Conservation (phyloP, 2,797 vertebrate genomes). For the Arnoldichthys spilopterus region DNA sequence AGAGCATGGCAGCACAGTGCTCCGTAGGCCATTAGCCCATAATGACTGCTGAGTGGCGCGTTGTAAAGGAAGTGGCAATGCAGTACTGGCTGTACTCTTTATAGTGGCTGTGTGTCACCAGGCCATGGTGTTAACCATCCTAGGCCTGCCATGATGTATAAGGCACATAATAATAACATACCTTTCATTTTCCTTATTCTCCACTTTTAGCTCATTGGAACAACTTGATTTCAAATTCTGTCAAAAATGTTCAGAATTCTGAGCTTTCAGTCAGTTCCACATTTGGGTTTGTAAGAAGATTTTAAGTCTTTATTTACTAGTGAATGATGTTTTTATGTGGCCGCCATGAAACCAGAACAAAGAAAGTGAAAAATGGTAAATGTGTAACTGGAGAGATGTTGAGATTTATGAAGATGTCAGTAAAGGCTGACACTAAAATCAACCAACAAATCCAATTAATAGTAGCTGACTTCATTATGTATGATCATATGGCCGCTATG, state of each 20-base stretch:
- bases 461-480: too few relatives aligned
- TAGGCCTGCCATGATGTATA: neutral
- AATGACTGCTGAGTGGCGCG: conserved; percentile 36
- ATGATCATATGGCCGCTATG: too few relatives aligned
- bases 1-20: conserved; percentile 52
- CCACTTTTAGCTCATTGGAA: neutral
- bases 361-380: too few relatives aligned
- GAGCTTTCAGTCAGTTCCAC: neutral
- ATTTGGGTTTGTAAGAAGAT: neutral
- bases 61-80: conserved; percentile 25
- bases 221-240: neutral
- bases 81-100: conserved; percentile 22
- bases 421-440: too few relatives aligned
- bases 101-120: conserved; percentile 34
- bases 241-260: neutral
- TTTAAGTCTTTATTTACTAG: too few relatives aligned
- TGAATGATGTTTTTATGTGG: too few relatives aligned
- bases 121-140: conserved; percentile 22
- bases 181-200: neutral
- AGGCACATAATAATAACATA: neutral
- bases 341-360: too few relatives aligned
- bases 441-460: too few relatives aligned
- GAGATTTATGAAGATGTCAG: too few relatives aligned
- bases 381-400: too few relatives aligned
- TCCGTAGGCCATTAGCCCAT: conserved; percentile 45